Conservation (phyloP, 2,888 invertebrate genomes). For the Epicampocera succincta region DNA sequence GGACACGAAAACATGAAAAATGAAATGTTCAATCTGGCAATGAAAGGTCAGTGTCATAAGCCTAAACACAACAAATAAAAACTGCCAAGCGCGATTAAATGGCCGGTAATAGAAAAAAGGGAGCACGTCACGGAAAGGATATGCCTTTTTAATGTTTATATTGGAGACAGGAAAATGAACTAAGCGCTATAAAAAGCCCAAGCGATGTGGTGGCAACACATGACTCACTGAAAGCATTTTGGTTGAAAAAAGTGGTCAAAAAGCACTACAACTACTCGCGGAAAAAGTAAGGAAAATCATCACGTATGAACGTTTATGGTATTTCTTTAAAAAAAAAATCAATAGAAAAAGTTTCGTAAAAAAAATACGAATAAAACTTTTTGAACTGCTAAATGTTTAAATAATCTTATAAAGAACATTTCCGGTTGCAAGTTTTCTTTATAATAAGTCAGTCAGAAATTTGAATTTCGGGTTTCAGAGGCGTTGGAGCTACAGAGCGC, state of each 20-base stretch:
- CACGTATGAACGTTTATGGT: too few relatives aligned
- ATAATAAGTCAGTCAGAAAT: too few relatives aligned
- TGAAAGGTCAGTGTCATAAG: conserved; percentile 63
- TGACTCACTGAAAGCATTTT: conserved; percentile 15
- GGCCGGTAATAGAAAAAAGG: conserved; percentile 1
- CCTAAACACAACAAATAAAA: conserved; percentile 51
- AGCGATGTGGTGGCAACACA: neutral
- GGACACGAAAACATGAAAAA: conserved; percentile 20
- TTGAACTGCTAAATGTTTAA: too few relatives aligned
- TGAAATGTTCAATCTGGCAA: conserved; percentile 28
- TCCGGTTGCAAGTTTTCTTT: too few relatives aligned
- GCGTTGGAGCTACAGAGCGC: too few relatives aligned
- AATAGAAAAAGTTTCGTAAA: too few relatives aligned
- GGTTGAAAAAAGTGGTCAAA: neutral
- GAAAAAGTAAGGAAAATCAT: too few relatives aligned
- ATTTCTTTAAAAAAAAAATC: too few relatives aligned
- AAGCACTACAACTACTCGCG: too few relatives aligned
- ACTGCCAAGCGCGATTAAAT: conserved; percentile 17
- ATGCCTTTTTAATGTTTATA: neutral
- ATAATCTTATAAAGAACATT: too few relatives aligned
- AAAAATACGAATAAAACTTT: too few relatives aligned
- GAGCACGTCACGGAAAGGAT: conserved; percentile 11
- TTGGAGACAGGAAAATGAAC: neutral
- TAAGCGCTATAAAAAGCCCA: neutral
- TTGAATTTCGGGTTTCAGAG: too few relatives aligned